These are phyloP conservation scores for Protonibea diacanthus DNA, from an alignment of 2,797 vertebrate species.

Conservation along the genomic window DNA sequence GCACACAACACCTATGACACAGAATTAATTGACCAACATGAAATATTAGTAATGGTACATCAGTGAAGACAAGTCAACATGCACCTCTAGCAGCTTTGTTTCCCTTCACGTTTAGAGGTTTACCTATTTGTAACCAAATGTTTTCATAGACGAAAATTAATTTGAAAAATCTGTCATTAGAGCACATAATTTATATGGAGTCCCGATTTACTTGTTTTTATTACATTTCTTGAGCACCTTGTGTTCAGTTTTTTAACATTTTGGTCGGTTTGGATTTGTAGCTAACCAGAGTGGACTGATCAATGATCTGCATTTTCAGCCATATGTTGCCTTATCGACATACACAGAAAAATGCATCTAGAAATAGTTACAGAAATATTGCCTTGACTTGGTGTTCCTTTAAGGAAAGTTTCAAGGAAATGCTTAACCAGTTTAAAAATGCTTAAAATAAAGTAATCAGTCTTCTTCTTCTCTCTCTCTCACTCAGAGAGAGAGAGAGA, in stretches of 20 bases:
- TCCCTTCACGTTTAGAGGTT: conserved; percentile 9
- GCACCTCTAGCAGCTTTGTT: conserved; percentile 7
- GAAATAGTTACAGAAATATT: not conserved
- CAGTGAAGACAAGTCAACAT: not conserved
- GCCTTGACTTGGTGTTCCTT: not conserved
- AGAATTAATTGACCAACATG: not conserved
- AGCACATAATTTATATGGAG: not conserved
- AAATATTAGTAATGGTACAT: not conserved
- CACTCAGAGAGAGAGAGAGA: too few relatives aligned
- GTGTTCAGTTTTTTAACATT: conserved; percentile 3
- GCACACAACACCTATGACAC: not conserved
- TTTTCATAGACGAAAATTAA: not conserved
- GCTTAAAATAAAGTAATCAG: too few relatives aligned
- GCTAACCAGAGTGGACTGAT: too few relatives aligned
- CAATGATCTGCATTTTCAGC: not conserved
- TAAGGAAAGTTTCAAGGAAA: conserved; percentile 26
- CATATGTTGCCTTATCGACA: not conserved
- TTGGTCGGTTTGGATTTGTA: too few relatives aligned
- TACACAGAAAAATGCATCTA: not conserved
- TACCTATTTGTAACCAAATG: not conserved
- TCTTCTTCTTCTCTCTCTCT: too few relatives aligned
- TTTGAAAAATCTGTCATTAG: too few relatives aligned
- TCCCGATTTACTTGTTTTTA: not conserved
- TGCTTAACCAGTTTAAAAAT: too few relatives aligned
- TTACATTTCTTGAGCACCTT: not conserved